Percentiles rank a stretch among this genome's conserved stretches.
Conservation (phyloP, 2,113 vertebrate genomes). For the Chaenogobius annularis region DNA sequence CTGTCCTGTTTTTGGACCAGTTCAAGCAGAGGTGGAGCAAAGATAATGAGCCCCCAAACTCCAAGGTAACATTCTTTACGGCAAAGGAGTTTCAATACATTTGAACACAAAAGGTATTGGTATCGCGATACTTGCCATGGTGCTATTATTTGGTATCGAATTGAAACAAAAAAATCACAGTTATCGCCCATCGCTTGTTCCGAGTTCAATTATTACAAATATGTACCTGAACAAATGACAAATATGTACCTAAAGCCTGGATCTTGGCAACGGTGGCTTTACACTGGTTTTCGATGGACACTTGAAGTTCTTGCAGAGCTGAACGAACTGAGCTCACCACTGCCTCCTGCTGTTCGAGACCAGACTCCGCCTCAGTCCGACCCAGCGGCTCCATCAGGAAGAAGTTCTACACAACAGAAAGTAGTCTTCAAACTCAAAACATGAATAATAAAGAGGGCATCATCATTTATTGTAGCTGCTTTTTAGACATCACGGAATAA, state of each 20-base stretch:
- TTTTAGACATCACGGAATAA: background rate
- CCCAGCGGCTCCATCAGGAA: conserved; percentile 30
- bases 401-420: conserved; percentile 58
- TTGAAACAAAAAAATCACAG: no score
- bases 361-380: conserved; percentile 3
- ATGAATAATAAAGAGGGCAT: background rate
- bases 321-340: conserved; percentile 46
- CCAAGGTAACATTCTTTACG: no score
- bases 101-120: no score
- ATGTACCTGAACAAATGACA: conserved; percentile 52
- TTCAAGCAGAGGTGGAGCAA: no score
- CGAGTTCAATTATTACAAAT: no score
- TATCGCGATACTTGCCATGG: no score
- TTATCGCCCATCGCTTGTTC: no score
- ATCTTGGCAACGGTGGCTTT: conserved; percentile 63
- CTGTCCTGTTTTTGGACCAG: no score
- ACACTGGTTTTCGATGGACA: conserved; percentile 55
- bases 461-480: background rate
- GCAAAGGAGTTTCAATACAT: no score
- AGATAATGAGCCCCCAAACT: no score
- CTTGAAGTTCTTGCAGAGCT: conserved; percentile 56
- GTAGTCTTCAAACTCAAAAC: background rate
- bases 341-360: conserved; percentile 39
- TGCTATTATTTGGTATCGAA: no score
- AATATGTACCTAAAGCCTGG: conserved; percentile 53